phyloP scores from a whole-genome alignment of 1,140 invertebrate species.

The Leptopilina boulardi region DNA sequence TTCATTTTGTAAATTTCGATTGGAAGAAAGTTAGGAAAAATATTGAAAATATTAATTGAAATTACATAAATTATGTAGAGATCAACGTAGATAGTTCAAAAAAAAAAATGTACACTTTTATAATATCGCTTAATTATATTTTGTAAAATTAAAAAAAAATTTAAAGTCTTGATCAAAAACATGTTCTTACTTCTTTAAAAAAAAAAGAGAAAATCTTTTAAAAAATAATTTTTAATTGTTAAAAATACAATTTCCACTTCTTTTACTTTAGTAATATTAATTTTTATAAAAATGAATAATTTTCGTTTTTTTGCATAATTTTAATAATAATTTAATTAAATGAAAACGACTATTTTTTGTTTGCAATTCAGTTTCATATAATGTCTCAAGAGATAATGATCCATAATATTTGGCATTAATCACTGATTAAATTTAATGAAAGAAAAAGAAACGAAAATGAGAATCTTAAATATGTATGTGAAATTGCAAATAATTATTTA shows the following conservation, averaged over 20 bases:
- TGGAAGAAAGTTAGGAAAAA: neutral
- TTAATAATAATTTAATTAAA: too few relatives aligned
- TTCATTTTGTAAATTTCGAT: neutral
- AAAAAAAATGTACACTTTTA: neutral
- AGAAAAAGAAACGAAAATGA: neutral
- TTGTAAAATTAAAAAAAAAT: neutral
- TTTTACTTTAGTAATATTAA: too few relatives aligned
- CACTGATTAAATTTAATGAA: neutral
- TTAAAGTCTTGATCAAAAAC: neutral
- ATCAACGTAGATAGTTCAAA: conserved; percentile 4
- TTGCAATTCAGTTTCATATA: neutral
- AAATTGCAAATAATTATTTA: conserved; percentile 4
- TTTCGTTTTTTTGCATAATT: too few relatives aligned
- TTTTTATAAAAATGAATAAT: too few relatives aligned
- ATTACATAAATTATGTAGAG: conserved; percentile 2
- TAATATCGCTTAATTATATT: neutral
- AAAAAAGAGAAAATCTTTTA: too few relatives aligned
- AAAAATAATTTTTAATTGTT: too few relatives aligned
- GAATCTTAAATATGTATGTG: neutral
- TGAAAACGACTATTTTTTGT: neutral
- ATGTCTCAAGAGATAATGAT: too few relatives aligned
- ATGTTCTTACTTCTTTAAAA: neutral
- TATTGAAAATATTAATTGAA: neutral
- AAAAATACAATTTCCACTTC: too few relatives aligned
- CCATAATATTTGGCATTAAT: neutral